Conservation (phyloP, 2,797 vertebrate genomes). For the Pseudochromis fuscus region DNA sequence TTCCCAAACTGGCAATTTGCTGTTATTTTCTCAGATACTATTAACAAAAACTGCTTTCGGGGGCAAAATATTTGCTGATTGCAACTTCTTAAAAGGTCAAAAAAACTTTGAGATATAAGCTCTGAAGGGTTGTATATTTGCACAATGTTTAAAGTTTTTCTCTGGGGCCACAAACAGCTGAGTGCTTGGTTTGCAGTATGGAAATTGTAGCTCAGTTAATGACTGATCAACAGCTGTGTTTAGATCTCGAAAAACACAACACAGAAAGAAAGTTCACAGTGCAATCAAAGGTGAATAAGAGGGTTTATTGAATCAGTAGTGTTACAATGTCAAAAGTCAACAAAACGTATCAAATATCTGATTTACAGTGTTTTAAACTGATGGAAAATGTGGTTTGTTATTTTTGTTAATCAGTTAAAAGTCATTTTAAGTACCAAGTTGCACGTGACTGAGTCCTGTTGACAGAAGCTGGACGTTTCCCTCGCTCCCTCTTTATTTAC, state of each 20-base stretch:
- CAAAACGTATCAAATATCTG: background rate
- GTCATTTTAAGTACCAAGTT: slow-evolving; percentile 26
- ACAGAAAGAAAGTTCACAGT: background rate
- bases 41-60: background rate
- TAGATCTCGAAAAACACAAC: background rate
- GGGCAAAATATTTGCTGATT: too few species aligned
- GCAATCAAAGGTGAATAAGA: background rate
- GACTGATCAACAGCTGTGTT: background rate
- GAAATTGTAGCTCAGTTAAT: background rate
- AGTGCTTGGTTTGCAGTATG: background rate
- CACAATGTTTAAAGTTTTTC: background rate
- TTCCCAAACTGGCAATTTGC: background rate
- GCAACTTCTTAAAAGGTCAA: too few species aligned
- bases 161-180: background rate
- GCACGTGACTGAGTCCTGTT: slow-evolving; percentile 66
- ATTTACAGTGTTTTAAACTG: background rate
- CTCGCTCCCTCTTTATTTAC: background rate
- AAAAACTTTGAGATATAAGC: background rate
- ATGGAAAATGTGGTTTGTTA: too few species aligned
- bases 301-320: slow-evolving; percentile 39
- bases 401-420: too few species aligned
- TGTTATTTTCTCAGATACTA: background rate
- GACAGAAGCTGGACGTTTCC: slow-evolving; percentile 59
- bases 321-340: background rate
- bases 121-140: background rate